Percentiles rank a stretch among this genome's conserved stretches.
Conservation (phyloP, 2,797 vertebrate species). For the Sarcoramphus papa region DNA sequence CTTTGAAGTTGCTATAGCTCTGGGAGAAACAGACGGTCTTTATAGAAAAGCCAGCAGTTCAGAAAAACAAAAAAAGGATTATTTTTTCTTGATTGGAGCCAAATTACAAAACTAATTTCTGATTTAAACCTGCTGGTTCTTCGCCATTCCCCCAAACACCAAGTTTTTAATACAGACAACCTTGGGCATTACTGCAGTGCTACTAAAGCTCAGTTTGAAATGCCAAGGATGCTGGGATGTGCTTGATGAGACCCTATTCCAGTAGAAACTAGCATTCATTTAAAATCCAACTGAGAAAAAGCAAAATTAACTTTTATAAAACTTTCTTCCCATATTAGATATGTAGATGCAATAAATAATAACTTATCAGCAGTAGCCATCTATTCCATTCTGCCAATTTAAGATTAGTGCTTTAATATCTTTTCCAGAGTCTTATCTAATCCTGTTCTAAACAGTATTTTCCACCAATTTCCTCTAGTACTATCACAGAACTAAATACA, state of each 20-base stretch:
- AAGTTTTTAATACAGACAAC: not conserved
- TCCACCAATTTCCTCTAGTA: not conserved
- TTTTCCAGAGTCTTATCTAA: slow-evolving; percentile 7
- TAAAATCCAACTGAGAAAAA: not conserved
- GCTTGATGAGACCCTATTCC: not conserved
- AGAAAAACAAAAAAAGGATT: not conserved
- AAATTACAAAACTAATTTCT: not conserved
- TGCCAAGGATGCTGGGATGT: not conserved
- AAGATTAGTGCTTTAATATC: not conserved
- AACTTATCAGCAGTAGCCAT: not conserved
- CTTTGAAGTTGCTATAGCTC: slow-evolving; percentile 10
- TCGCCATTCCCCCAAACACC: not conserved
- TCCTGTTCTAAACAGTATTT: not conserved
- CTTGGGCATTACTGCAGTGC: not conserved
- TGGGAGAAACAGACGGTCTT: not conserved
- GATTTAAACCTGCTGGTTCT: not conserved
- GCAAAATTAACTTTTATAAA: not conserved
- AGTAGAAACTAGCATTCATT: not conserved
- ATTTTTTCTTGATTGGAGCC: not conserved
- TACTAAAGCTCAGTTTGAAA: not conserved
- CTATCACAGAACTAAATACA: not conserved
- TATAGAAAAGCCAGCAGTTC: not conserved
- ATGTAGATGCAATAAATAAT: not conserved
- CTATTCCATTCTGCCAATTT: not conserved
- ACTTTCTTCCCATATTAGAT: not conserved